Percentiles rank a stretch among this genome's conserved stretches.
phyloP scores from a whole-genome alignment of 2,797 vertebrate genomes.

The Antennarius maculatus region DNA sequence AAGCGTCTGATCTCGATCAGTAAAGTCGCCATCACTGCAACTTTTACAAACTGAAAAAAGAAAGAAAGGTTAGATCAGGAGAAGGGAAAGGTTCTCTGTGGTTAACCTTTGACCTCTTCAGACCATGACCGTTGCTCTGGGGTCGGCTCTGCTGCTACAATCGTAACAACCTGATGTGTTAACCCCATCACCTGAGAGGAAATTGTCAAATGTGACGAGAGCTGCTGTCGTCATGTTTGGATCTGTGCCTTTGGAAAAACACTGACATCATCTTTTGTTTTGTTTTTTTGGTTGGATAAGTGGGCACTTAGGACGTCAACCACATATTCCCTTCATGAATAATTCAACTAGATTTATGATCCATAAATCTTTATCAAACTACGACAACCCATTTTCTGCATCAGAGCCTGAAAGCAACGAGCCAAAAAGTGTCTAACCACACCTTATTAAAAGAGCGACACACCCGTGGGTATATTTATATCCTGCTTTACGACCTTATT shows the following conservation, averaged over 20 bases:
- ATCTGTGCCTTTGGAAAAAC: slow-evolving; percentile 5
- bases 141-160: slow-evolving; percentile 29
- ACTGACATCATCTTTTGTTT: slow-evolving; percentile 5
- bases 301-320: slow-evolving; percentile 18
- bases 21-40: slow-evolving; percentile 2
- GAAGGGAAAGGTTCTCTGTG: not conserved
- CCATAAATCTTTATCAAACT: slow-evolving; percentile 1
- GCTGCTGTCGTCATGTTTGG: slow-evolving; percentile 14
- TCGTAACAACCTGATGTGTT: slow-evolving; percentile 10
- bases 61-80: no score
- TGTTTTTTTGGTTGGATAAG: not conserved
- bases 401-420: no score
- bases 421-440: no score
- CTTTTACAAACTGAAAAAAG: slow-evolving; percentile 3
- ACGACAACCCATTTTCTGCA: not conserved
- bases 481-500: no score
- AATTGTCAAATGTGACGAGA: slow-evolving; percentile 11
- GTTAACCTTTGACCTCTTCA: slow-evolving; percentile 15
- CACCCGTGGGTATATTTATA: no score
- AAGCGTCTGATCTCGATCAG: no score
- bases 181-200: slow-evolving; percentile 2
- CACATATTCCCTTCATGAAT: slow-evolving; percentile 10
- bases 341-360: slow-evolving; percentile 4
- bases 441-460: no score
- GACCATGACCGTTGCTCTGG: slow-evolving; percentile 40